phyloP scores from a whole-genome alignment of 2,888 invertebrate species.

The Heliconius ethilla region DNA sequence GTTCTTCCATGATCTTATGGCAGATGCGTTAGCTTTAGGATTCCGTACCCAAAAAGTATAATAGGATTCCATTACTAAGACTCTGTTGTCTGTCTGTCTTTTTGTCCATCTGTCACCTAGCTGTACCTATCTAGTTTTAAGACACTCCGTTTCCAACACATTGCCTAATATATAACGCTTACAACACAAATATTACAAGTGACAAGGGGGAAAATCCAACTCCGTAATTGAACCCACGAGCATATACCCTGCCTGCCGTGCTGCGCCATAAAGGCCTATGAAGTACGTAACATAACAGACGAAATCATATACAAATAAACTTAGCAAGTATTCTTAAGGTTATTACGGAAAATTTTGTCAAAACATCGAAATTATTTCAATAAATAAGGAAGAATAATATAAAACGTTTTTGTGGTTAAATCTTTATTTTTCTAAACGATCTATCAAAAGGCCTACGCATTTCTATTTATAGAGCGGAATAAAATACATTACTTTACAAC shows the following conservation, averaged over 20 bases:
- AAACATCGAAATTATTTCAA: slow-evolving; percentile 4
- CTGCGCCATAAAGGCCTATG: too few species aligned
- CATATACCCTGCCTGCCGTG: too few species aligned
- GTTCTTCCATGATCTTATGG: too few species aligned
- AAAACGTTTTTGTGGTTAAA: neutral
- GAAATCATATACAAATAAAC: neutral
- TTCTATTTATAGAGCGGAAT: neutral
- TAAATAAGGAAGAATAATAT: neutral
- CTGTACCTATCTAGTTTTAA: neutral
- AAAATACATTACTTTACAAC: neutral
- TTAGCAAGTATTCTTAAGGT: neutral
- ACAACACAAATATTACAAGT: too few species aligned
- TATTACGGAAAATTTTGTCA: neutral
- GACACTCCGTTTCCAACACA: neutral
- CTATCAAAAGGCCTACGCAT: neutral
- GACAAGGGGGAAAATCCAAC: too few species aligned
- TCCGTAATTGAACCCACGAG: neutral
- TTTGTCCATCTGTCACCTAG: too few species aligned
- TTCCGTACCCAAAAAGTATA: neutral
- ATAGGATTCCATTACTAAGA: neutral
- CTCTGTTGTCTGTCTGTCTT: too few species aligned
- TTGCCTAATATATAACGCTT: neutral
- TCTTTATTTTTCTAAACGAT: neutral
- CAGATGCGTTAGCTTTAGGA: too few species aligned
- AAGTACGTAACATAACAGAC: neutral